phyloP scores from a whole-genome alignment of 2,113 vertebrate species.

The Scomber japonicus region DNA sequence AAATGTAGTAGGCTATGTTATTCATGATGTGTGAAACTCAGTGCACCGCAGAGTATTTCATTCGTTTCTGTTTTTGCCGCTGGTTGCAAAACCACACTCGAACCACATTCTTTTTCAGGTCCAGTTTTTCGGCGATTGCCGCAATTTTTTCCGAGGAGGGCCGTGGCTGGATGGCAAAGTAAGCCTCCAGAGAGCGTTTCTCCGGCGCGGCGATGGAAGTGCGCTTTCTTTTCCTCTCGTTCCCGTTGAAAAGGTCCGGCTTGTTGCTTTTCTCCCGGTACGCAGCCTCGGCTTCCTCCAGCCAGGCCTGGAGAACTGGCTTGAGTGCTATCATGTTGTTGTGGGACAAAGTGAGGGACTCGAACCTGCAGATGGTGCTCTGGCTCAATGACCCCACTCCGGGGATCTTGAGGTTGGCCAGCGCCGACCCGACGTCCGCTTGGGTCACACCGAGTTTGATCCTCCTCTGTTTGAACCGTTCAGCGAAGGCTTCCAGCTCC shows the following conservation, averaged over 20 bases:
- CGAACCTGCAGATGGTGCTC: constrained; percentile 97
- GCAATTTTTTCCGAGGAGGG: constrained; percentile 95
- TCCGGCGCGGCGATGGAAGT: constrained; percentile 95
- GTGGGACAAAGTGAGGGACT: constrained; percentile 94
- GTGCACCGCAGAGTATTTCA: constrained; percentile 95
- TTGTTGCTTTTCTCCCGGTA: constrained; percentile 89
- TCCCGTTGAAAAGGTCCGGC: constrained; percentile 89
- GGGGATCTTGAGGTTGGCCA: constrained; percentile 93
- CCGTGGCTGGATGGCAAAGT: constrained; percentile 94
- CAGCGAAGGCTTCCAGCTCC: constrained; percentile 94
- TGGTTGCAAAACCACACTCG: constrained; percentile 97
- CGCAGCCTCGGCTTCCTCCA: constrained; percentile 93
- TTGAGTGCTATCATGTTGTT: constrained; percentile 97
- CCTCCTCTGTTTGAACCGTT: constrained; percentile 93
- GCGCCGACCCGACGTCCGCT: constrained; percentile 92
- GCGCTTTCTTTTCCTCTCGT: constrained; percentile 91
- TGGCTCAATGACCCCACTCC: constrained; percentile 95
- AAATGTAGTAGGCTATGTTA: constrained; percentile 77
- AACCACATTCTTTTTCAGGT: constrained; percentile 96
- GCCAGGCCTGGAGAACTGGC: constrained; percentile 94
- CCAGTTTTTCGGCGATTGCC: constrained; percentile 94
- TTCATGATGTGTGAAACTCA: constrained; percentile 78
- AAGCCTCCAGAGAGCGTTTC: constrained; percentile 94
- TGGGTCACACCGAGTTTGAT: constrained; percentile 95
- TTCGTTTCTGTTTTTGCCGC: constrained; percentile 95